Evolutionary conservation across 2,113 vertebrate genomes (phyloP), one percentile per base, ranked within the genome.

Genomic region (Prunella himalayana): DNA sequence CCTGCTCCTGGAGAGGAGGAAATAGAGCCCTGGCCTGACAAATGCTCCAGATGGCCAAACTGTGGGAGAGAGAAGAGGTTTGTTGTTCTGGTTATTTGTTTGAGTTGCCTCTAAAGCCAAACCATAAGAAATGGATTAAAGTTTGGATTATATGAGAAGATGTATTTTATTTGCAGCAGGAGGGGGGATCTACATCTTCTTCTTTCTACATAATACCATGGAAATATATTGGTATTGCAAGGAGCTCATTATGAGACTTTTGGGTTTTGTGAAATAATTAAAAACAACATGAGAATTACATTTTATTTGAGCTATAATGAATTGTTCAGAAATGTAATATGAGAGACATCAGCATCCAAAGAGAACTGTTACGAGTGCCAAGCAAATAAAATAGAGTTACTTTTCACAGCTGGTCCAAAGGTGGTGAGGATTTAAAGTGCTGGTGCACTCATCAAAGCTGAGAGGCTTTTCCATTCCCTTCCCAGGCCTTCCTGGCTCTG

Each of bases 241-340:
- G 72, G 93, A 92, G 90, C 88, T 97, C 90, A 22, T 96, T 92
- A 92, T 75, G 72, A 96, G 94, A 88, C 94, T 92, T 93, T 57
- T 69, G 77, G 90, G 80, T 73, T 93, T 94, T 75, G 85, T 86
- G 94, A 90, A 90, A 88, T 96, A 96, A 96, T 96, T 96, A 96
- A 96, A 96, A 93, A 94, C 96, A 95, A 93, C 86, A 33, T 1
- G 77, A 96, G 90, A 94, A 88, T 95, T 92, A 82, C 59, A 31
- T 95, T 96, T 96, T 88, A 78, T 94, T 90, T 94, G 92, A 93
- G 88, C 60, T 88, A 28, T 94, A 84, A 95, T 90, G 80, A 92
- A 92, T 69, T 71, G 76, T 92, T 95, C 82, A 83, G 70, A 83
- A 93, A 94, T 86, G 88, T 73, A 86, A 95, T 95, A 78, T 80